Percentiles rank a stretch among this genome's conserved stretches.
Conservation (phyloP, 1,140 invertebrate genomes). For the Episyrphus balteatus region DNA sequence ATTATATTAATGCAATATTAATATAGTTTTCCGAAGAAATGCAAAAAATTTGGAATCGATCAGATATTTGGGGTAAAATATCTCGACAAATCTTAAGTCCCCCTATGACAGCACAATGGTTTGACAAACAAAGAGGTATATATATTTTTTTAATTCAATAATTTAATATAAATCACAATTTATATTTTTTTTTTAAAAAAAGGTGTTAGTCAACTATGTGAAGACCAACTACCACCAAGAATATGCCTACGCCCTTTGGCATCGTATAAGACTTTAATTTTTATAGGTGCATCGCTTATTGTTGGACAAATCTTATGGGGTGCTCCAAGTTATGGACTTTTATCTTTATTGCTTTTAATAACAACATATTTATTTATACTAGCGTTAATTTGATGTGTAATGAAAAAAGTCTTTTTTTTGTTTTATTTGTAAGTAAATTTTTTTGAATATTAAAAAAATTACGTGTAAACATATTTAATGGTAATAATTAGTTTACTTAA, state of each 20-base stretch:
- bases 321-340: conserved; percentile 11
- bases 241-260: conserved; percentile 55
- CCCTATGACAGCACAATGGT: conserved; percentile 47
- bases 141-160: neutral
- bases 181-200: conserved; percentile 7
- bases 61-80: conserved; percentile 49
- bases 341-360: conserved; percentile 13
- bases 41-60: conserved; percentile 42
- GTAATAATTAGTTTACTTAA: neutral
- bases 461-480: neutral
- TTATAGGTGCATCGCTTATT: conserved; percentile 11
- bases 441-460: no score
- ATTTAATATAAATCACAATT: neutral
- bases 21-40: conserved; percentile 48
- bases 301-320: conserved; percentile 19
- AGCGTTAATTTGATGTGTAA: conserved; percentile 16
- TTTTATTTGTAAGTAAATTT: no score
- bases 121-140: conserved; percentile 38
- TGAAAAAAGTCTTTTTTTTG: no score
- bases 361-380: conserved; percentile 14
- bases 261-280: conserved; percentile 43
- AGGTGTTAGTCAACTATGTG: conserved; percentile 40
- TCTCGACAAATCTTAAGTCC: conserved; percentile 47
- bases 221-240: conserved; percentile 48
- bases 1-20: neutral